Conservation (phyloP, 1,140 invertebrate genomes). For the Vanessa atalanta region DNA sequence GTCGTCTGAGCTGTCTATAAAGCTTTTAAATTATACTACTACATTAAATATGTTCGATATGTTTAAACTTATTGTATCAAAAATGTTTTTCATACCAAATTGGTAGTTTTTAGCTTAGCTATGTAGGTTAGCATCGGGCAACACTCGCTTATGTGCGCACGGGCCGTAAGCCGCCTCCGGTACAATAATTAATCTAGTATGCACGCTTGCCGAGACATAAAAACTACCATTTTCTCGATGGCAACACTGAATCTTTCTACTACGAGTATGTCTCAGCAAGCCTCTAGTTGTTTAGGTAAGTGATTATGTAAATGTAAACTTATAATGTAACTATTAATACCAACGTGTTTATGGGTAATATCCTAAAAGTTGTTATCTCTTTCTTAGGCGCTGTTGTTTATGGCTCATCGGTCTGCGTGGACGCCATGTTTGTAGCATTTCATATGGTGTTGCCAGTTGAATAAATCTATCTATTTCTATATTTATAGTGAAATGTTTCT, state of each 20-base stretch:
- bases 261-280: conserved; percentile 52
- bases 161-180: conserved; percentile 50
- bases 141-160: conserved; percentile 58
- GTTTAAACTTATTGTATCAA: conserved; percentile 20
- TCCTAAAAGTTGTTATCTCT: conserved; percentile 77
- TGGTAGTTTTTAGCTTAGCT: conserved; percentile 48
- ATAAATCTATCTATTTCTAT: conserved; percentile 21
- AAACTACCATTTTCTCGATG: conserved; percentile 27
- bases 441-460: conserved; percentile 32
- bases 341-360: conserved; percentile 70
- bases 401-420: conserved; percentile 54
- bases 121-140: conserved; percentile 42
- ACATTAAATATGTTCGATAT: conserved; percentile 38
- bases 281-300: conserved; percentile 53
- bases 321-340: conserved; percentile 53
- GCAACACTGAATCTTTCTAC: conserved; percentile 34
- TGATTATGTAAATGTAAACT: conserved; percentile 60
- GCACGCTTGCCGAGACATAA: conserved; percentile 54
- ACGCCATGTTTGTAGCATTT: conserved; percentile 32
- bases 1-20: conserved; percentile 44
- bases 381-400: conserved; percentile 78
- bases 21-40: conserved; percentile 35
- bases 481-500: conserved; percentile 13
- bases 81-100: conserved; percentile 45
- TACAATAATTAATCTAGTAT: conserved; percentile 67